phyloP scores from a whole-genome alignment of 2,797 vertebrate species.

The Sebastes hubbsi region DNA sequence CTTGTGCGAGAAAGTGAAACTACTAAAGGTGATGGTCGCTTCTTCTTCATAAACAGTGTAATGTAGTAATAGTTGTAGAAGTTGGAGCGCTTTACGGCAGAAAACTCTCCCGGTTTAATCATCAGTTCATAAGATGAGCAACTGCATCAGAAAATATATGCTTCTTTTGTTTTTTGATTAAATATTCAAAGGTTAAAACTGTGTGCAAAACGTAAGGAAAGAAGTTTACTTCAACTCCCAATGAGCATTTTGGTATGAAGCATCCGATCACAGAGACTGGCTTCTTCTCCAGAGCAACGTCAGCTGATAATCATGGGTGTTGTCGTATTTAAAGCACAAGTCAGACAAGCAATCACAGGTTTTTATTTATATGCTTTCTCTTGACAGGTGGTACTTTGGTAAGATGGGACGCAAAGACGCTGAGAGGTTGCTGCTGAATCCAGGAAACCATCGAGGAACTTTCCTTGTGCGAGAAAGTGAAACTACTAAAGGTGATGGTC shows the following conservation, averaged over 20 bases:
- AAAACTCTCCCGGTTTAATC: neutral
- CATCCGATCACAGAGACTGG: neutral
- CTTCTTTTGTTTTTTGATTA: neutral
- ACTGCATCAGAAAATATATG: neutral
- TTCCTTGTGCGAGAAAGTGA: slow-evolving; percentile 97
- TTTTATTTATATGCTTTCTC: neutral
- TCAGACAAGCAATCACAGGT: no score
- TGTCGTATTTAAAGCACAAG: neutral
- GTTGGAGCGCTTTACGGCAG: neutral
- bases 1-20: slow-evolving; percentile 97
- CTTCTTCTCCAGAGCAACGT: neutral
- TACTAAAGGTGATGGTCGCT: slow-evolving; percentile 88
- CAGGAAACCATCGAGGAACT: slow-evolving; percentile 93
- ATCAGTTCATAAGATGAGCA: neutral
- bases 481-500: slow-evolving; percentile 92
- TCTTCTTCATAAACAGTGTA: neutral
- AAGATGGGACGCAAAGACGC: slow-evolving; percentile 98
- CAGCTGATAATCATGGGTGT: neutral
- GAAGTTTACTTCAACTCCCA: neutral
- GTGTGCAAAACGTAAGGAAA: neutral
- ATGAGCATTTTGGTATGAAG: neutral
- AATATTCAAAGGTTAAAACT: neutral
- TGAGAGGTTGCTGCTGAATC: slow-evolving; percentile 92
- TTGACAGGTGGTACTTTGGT: slow-evolving; percentile 94
- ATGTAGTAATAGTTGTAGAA: neutral